Conservation (phyloP, 2,113 vertebrate species). For the Dissostichus mawsoni region DNA sequence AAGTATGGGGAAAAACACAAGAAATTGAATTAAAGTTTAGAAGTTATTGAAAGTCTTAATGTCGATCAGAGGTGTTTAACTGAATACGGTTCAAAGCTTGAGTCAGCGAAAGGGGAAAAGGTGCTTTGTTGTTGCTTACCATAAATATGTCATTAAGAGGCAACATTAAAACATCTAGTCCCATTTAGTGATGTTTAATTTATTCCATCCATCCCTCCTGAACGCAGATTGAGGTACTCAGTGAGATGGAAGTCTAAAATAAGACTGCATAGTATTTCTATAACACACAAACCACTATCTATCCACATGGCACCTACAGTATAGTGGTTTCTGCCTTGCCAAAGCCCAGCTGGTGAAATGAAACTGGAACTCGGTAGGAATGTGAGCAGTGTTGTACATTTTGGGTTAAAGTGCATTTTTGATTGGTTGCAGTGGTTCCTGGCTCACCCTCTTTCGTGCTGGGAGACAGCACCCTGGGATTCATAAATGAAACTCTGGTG, state of each 20-base stretch:
- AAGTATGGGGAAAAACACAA: constrained; percentile 8
- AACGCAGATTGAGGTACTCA: neutral
- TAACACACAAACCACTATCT: constrained; percentile 47
- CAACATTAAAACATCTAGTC: neutral
- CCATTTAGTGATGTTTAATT: neutral
- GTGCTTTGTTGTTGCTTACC: neutral
- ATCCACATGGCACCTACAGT: constrained; percentile 61
- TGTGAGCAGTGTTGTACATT: constrained; percentile 74
- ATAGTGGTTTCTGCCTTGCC: constrained; percentile 56
- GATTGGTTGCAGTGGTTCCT: constrained; percentile 82
- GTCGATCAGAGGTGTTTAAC: neutral
- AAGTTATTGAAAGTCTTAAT: constrained; percentile 4
- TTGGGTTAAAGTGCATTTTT: constrained; percentile 70
- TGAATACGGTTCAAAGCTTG: neutral
- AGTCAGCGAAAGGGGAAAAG: neutral
- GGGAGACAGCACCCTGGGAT: constrained; percentile 75
- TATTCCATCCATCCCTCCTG: neutral
- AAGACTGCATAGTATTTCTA: neutral
- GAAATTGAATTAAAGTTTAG: neutral
- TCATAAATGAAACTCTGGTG: constrained; percentile 80
- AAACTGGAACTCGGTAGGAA: constrained; percentile 71
- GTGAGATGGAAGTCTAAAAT: constrained; percentile 16
- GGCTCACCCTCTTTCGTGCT: constrained; percentile 67
- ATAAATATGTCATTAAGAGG: neutral
- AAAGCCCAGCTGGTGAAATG: constrained; percentile 75